These are phyloP conservation scores for Hipposideros armiger DNA, from an alignment of 2,113 vertebrate species.

Conservation along the genomic window DNA sequence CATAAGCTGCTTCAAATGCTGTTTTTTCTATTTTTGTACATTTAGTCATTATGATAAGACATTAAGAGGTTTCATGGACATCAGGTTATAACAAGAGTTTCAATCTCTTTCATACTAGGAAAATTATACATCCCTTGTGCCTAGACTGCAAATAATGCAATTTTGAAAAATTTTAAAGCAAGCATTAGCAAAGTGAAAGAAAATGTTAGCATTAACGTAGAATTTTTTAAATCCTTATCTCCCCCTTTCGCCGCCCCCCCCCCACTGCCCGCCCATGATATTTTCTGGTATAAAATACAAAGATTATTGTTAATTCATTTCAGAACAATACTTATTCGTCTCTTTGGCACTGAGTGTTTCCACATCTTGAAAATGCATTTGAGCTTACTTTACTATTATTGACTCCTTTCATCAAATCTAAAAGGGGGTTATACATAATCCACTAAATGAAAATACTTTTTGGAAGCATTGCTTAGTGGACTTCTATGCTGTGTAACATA, in stretches of 20 bases:
- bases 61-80: slow-evolving; percentile 3
- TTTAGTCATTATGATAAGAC: slow-evolving; percentile 20
- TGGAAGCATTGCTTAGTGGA: slow-evolving; percentile 59
- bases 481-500: slow-evolving; percentile 62
- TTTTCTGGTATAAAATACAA: slow-evolving; percentile 39
- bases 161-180: slow-evolving; percentile 34
- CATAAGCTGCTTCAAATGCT: slow-evolving; percentile 10
- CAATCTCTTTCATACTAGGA: background rate
- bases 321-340: slow-evolving; percentile 26
- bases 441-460: slow-evolving; percentile 69
- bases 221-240: slow-evolving; percentile 26
- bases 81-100: background rate
- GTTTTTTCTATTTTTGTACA: background rate
- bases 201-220: slow-evolving; percentile 31
- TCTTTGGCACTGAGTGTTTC: slow-evolving; percentile 50
- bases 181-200: slow-evolving; percentile 60
- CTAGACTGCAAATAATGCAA: slow-evolving; percentile 9
- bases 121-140: background rate
- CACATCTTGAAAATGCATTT: slow-evolving; percentile 71
- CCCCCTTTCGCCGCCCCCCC: background rate
- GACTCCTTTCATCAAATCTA: slow-evolving; percentile 63
- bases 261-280: background rate
- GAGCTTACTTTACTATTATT: slow-evolving; percentile 58
- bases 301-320: slow-evolving; percentile 49
- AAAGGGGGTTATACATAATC: slow-evolving; percentile 62